Base-by-base conservation (phyloP, 2,888 invertebrate genomes). In the Acholoe squamosa region DNA sequence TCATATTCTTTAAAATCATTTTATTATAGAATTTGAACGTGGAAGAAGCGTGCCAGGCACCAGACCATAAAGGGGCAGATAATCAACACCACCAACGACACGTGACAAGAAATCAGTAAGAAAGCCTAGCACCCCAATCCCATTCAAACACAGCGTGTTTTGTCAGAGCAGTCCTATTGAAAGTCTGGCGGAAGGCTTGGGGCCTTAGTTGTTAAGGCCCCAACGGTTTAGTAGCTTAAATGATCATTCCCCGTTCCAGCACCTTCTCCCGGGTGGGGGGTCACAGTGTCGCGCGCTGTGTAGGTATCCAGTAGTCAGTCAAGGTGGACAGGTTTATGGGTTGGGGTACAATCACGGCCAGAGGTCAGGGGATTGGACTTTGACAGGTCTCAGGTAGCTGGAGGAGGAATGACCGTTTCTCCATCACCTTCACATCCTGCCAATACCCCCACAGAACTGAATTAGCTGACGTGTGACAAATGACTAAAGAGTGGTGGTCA, bases 381-480 rank as follows among this genome's bases (percentile, higher is more conserved):
- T 3, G n/a, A 19, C 19, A 61, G 61, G 61, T 61, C 5, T 61
- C 61, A n/a, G 61, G 61, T 61, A 61, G 19, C 61, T 61, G 61
- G n/a, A 61, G n/a, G 22, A n/a, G n/a, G 61, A 61, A 61, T 61
- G 61, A 71, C 31, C 71, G 28, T 28, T 71, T 71, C 71, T 71
- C n/a, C 61, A 61, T n/a, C 61, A n/a, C 22, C 61, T n/a, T n/a
- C 61, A n/a, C 22, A n/a, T n/a, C 43, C 43, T 61, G 19, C n/a
- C 22, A 0, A 7, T 19, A 61, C 61, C 22, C 22, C 61, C 61
- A 61, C 19, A 61, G 61, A 61, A 61, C 61, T n/a, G 61, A 3
- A n/a, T 61, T 61, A 61, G 61, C 61, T 61, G 61, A 61, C 61
- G 61, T 61, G 22, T n/a, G n/a, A 71, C 71, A 71, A 71, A 71